A percentile compares a stretch with the other conserved stretches of the same genome.
phyloP scores from a whole-genome alignment of 64 coral and sea anemone species.

The Montipora sp. region DNA sequence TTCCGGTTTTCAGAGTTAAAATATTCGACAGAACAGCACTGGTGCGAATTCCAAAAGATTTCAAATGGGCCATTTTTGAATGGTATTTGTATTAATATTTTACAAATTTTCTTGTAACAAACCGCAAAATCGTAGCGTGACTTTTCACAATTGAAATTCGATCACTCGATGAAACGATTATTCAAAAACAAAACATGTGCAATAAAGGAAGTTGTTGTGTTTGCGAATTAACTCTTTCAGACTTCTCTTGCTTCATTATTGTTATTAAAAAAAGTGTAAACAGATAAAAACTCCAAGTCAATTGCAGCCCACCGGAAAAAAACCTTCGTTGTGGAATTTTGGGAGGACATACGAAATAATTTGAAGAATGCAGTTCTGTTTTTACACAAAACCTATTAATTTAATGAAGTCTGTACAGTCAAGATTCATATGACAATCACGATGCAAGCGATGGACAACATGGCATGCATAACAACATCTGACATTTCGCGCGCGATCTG shows the following conservation, averaged over 20 bases:
- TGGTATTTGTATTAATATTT: not conserved
- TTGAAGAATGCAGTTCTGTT: conserved; percentile 14
- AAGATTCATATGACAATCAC: too few species aligned
- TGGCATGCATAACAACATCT: too few species aligned
- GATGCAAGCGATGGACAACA: too few species aligned
- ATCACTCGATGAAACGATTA: conserved; percentile 39
- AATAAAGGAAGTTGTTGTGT: conserved; percentile 33
- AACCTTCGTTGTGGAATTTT: not conserved
- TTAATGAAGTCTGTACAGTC: too few species aligned
- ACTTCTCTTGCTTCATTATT: not conserved
- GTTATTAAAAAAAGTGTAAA: not conserved
- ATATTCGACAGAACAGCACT: not conserved
- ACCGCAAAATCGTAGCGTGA: conserved; percentile 2
- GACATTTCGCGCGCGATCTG: too few species aligned
- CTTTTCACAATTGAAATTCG: conserved; percentile 28
- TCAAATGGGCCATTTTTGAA: not conserved
- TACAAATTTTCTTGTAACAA: not conserved
- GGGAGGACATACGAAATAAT: conserved; percentile 20
- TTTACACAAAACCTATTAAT: not conserved
- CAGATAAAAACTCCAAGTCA: not conserved
- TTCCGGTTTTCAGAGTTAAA: not conserved
- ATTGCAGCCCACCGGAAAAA: not conserved
- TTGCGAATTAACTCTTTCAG: conserved; percentile 11
- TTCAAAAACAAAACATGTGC: conserved; percentile 20
- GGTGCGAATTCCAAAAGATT: not conserved